phyloP scores from a whole-genome alignment of 2,888 invertebrate species.

The Gerris lacustris region DNA sequence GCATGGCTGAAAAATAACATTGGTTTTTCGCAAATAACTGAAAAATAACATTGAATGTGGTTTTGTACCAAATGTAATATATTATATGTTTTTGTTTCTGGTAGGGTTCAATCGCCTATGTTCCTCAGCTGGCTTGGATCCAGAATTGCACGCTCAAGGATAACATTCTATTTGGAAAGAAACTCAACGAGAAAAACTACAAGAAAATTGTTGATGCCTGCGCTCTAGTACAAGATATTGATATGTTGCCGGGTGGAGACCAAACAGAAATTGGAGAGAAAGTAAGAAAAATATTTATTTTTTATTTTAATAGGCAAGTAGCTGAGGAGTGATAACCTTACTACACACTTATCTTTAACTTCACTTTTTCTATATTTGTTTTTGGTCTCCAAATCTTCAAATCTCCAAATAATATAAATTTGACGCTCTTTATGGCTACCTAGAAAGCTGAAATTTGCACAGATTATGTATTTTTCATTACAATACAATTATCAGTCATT shows the following conservation, averaged over 20 bases:
- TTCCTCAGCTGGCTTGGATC: conserved; percentile 95
- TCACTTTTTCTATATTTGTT: background rate
- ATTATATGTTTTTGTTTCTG: background rate
- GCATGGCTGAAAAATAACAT: too few relatives aligned
- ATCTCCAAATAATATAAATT: background rate
- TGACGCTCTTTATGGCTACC: too few relatives aligned
- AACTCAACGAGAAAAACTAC: conserved; percentile 57
- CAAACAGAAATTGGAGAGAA: conserved; percentile 97
- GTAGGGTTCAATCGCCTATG: conserved; percentile 60
- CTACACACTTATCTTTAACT: background rate
- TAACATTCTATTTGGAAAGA: conserved; percentile 81
- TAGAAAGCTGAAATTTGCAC: too few relatives aligned
- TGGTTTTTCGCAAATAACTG: too few relatives aligned
- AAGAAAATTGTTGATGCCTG: conserved; percentile 75
- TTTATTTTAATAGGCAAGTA: background rate
- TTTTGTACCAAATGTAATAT: too few relatives aligned
- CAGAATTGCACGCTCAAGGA: conserved; percentile 88
- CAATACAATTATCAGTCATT: too few relatives aligned
- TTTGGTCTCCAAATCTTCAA: background rate
- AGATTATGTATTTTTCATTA: too few relatives aligned
- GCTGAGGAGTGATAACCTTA: background rate
- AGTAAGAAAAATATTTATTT: conserved; percentile 17
- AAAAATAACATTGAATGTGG: too few relatives aligned
- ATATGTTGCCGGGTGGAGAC: conserved; percentile 90
- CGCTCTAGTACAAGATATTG: conserved; percentile 80